phyloP scores from a whole-genome alignment of 1,140 invertebrate genomes.

The Drosophila azteca region DNA sequence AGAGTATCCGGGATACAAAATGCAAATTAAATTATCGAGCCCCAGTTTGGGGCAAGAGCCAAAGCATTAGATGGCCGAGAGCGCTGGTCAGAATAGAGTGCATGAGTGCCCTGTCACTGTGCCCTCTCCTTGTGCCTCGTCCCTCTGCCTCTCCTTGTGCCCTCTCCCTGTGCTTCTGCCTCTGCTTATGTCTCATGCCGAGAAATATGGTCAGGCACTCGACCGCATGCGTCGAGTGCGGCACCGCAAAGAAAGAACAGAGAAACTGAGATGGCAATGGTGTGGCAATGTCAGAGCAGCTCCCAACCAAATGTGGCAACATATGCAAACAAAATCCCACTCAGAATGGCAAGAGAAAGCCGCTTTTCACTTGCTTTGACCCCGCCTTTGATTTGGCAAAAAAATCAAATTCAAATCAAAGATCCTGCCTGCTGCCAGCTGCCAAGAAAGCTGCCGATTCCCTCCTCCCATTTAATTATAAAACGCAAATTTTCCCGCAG shows the following conservation, averaged over 20 bases:
- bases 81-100: slow-evolving; percentile 46
- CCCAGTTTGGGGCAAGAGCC: slow-evolving; percentile 23
- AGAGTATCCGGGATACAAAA: slow-evolving; percentile 49
- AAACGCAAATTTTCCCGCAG: slow-evolving; percentile 55
- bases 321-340: no score
- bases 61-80: slow-evolving; percentile 43
- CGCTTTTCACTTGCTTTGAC: no score
- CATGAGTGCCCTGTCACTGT: background rate
- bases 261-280: no score
- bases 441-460: background rate
- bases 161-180: background rate
- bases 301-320: no score
- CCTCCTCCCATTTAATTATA: slow-evolving; percentile 52
- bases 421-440: background rate
- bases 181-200: slow-evolving; percentile 12
- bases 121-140: slow-evolving; percentile 3
- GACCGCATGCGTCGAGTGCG: no score
- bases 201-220: slow-evolving; percentile 32
- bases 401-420: background rate
- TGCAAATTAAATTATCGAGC: slow-evolving; percentile 70
- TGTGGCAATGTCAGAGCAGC: no score
- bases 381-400: background rate
- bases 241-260: background rate
- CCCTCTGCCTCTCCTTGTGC: slow-evolving; percentile 5
- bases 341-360: no score